A percentile compares a stretch with the other conserved stretches of the same genome.
Evolutionary conservation across 2,888 invertebrate species (phyloP).

Genomic region (Parnassius mnemosyne): DNA sequence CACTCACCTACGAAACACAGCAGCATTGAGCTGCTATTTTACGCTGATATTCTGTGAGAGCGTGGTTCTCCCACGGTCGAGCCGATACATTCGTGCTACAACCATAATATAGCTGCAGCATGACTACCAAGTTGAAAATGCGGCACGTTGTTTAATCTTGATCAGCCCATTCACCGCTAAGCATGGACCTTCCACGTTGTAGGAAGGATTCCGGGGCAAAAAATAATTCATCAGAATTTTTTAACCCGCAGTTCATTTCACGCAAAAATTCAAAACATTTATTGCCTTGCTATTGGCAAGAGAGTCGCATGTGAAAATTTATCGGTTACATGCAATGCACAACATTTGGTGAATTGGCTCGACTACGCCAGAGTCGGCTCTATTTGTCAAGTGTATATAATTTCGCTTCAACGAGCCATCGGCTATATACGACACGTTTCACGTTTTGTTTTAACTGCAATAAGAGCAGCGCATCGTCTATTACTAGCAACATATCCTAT

Average conservation of each 20-base stretch:
- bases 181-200: too few relatives aligned
- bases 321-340: conserved; percentile 51
- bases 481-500: background rate
- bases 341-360: conserved; percentile 57
- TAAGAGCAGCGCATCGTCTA: conserved; percentile 34
- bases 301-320: conserved; percentile 48
- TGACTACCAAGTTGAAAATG: too few relatives aligned
- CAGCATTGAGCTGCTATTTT: too few relatives aligned
- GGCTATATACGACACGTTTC: conserved; percentile 33
- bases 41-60: too few relatives aligned
- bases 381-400: conserved; percentile 63
- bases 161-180: too few relatives aligned
- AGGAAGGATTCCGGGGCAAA: too few relatives aligned
- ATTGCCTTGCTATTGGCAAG: conserved; percentile 54
- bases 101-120: too few relatives aligned
- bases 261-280: conserved; percentile 43
- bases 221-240: conserved; percentile 35
- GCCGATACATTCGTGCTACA: too few relatives aligned
- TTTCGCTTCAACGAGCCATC: conserved; percentile 48
- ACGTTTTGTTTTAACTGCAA: conserved; percentile 40
- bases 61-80: too few relatives aligned
- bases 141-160: too few relatives aligned
- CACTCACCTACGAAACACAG: too few relatives aligned
- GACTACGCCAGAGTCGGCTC: conserved; percentile 41
- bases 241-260: conserved; percentile 38